Evolutionary conservation across 2,888 invertebrate genomes (phyloP), one percentile per base, ranked within the genome.

Genomic region (Lithophane socia): DNA sequence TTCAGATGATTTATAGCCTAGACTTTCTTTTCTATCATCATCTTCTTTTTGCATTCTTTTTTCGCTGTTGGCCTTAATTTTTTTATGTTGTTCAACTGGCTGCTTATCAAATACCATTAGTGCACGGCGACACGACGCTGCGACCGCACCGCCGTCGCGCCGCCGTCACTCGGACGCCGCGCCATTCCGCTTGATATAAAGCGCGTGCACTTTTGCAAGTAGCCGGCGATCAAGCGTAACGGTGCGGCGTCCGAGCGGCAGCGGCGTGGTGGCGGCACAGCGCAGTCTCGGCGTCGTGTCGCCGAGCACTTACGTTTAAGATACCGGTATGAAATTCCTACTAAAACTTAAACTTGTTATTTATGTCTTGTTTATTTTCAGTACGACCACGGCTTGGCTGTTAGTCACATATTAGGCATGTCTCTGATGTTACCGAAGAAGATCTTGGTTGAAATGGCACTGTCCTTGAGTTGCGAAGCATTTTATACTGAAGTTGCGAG

Each of bases 401-500:
- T 73, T 16, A 63, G 61, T 29, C 73, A 75, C 18, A 29, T 47
- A 4, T 4, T 63, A n/a, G 75, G 63, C 44, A 29, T 63, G 37
- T 9, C 13, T n/a, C 7, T 75, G 18, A 56, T 73, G 0, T 56
- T 75, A 64, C 73, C 75, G 1, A 75, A 75, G 18, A 64, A 29
- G 37, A 18, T 63, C 9, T 44, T 47, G 8, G 18, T 13, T 2
- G 75, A 73, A 73, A 18, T 18, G 0, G 54, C 18, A n/a, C 63
- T n/a, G n/a, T n/a, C n/a, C 47, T 37, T 56, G 5, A 56, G 2
- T 24, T 75, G 74, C 7, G 74, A 75, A 75, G 74, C 63, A 21
- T 73, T 75, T 47, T 56, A 75, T 4, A 24, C 24, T 21, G 56
- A 75, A 73, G 18, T 75, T 37, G 44, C 56, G 10, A 75, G 47